phyloP scores from a whole-genome alignment of 2,888 invertebrate species.

The Leptinotarsa peninsularis region DNA sequence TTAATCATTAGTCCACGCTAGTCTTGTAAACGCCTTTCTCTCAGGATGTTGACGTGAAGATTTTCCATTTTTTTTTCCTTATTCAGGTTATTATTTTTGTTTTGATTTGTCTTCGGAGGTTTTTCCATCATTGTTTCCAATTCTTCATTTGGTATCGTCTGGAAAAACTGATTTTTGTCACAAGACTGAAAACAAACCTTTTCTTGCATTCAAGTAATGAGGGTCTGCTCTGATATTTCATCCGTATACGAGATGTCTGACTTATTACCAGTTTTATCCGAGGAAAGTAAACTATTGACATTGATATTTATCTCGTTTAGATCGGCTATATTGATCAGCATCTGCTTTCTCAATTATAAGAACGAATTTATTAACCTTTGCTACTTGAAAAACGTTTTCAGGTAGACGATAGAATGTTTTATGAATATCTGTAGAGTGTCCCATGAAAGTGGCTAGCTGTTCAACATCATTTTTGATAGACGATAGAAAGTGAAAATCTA shows the following conservation, averaged over 20 bases:
- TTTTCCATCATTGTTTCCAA: not conserved
- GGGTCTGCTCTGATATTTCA: not conserved
- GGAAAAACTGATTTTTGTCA: not conserved
- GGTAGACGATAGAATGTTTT: constrained; percentile 35
- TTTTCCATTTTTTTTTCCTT: not conserved
- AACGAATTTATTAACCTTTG: constrained; percentile 16
- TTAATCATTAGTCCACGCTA: not conserved
- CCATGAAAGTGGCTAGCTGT: constrained; percentile 18
- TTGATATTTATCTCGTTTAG: constrained; percentile 42
- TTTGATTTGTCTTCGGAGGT: not conserved
- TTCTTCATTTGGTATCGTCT: constrained; percentile 21
- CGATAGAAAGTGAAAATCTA: too few relatives aligned
- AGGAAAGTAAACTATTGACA: not conserved
- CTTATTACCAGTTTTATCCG: not conserved
- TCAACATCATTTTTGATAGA: constrained; percentile 37
- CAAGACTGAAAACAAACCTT: too few relatives aligned
- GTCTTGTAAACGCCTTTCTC: not conserved
- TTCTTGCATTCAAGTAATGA: too few relatives aligned
- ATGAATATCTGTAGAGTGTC: constrained; percentile 46
- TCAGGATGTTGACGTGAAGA: not conserved
- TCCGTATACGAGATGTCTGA: too few relatives aligned
- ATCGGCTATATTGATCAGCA: constrained; percentile 40
- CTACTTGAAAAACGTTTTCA: not conserved
- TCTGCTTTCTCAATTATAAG: constrained; percentile 45
- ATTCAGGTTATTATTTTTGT: not conserved